A percentile compares a stretch with the other conserved stretches of the same genome.
phyloP scores from a whole-genome alignment of 1,140 invertebrate genomes.

The Lerema accius region DNA sequence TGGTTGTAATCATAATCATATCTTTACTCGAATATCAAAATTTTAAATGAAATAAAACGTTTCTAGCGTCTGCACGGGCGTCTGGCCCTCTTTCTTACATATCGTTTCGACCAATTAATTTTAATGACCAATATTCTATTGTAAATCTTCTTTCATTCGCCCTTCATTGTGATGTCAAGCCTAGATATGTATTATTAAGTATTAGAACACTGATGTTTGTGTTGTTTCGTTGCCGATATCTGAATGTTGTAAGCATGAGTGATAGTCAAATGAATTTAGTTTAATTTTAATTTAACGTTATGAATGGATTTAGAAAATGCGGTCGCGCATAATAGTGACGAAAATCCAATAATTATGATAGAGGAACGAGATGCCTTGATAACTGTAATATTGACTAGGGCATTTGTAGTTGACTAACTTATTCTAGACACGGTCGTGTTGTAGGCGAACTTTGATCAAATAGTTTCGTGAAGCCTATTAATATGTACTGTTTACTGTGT shows the following conservation, averaged over 20 bases:
- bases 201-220: slow-evolving; percentile 78
- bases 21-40: slow-evolving; percentile 74
- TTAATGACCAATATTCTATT: slow-evolving; percentile 69
- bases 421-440: slow-evolving; percentile 75
- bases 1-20: slow-evolving; percentile 69
- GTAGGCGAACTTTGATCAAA: slow-evolving; percentile 74
- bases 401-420: slow-evolving; percentile 79
- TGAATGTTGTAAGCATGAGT: slow-evolving; percentile 71
- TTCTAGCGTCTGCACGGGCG: slow-evolving; percentile 52
- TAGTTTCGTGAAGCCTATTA: slow-evolving; percentile 63
- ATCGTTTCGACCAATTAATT: slow-evolving; percentile 79
- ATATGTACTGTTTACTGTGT: slow-evolving; percentile 49
- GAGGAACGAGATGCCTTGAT: slow-evolving; percentile 75
- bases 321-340: slow-evolving; percentile 83
- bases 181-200: slow-evolving; percentile 82
- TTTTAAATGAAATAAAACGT: slow-evolving; percentile 43
- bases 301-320: slow-evolving; percentile 81
- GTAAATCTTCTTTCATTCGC: slow-evolving; percentile 67
- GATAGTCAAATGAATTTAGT: slow-evolving; percentile 81
- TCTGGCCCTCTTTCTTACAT: slow-evolving; percentile 62
- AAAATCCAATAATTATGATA: slow-evolving; percentile 83
- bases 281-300: slow-evolving; percentile 81
- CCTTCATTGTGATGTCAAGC: slow-evolving; percentile 77
- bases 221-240: slow-evolving; percentile 70
- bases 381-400: slow-evolving; percentile 77